Percentiles rank a stretch among this genome's conserved stretches.
Evolutionary conservation across 2,888 invertebrate species (phyloP).

Genomic region (Lasioglossum morio): DNA sequence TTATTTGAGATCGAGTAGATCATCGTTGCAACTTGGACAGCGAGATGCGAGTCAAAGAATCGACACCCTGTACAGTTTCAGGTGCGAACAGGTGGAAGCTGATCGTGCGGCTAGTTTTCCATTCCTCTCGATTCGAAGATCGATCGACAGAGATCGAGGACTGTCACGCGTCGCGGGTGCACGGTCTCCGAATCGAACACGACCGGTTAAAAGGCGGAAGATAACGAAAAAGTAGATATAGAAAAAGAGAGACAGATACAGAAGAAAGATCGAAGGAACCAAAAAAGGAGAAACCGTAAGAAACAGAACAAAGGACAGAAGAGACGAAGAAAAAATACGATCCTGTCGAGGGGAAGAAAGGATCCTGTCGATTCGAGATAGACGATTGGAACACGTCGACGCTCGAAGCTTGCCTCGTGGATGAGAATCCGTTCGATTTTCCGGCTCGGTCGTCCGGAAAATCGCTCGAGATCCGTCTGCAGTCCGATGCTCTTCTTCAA

Average conservation of each 20-base stretch:
- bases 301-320: background rate
- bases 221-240: slow-evolving; percentile 37
- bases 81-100: background rate
- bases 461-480: slow-evolving; percentile 59
- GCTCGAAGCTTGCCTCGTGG: background rate
- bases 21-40: background rate
- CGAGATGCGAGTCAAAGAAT: background rate
- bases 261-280: slow-evolving; percentile 23
- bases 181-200: slow-evolving; percentile 50
- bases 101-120: background rate
- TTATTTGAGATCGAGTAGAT: background rate
- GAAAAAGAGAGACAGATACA: slow-evolving; percentile 20
- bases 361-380: background rate
- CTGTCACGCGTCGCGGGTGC: slow-evolving; percentile 43
- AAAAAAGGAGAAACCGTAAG: slow-evolving; percentile 17
- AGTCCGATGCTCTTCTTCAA: slow-evolving; percentile 28
- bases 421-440: background rate
- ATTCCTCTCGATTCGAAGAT: background rate
- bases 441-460: background rate
- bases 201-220: slow-evolving; percentile 34
- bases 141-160: background rate
- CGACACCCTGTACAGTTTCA: background rate
- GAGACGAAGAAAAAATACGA: background rate
- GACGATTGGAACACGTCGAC: background rate
- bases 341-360: slow-evolving; percentile 38